Conservation (phyloP, 2,888 invertebrate species). For the Conchocele bisecta region DNA sequence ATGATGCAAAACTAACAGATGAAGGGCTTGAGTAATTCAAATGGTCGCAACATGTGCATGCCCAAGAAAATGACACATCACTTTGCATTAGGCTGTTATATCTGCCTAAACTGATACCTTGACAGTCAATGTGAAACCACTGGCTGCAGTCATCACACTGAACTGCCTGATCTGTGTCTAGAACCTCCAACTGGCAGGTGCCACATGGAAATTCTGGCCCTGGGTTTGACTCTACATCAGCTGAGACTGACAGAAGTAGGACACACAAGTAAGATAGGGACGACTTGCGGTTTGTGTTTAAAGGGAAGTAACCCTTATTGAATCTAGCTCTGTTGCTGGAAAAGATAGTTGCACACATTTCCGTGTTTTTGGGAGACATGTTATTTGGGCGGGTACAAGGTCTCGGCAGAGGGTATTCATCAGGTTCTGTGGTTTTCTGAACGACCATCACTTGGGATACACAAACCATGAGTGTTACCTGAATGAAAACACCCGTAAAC, state of each 20-base stretch:
- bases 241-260: not conserved
- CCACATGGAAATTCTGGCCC: conserved; percentile 5
- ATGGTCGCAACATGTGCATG: not conserved
- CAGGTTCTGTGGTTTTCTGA: too few relatives aligned
- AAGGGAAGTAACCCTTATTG: not conserved
- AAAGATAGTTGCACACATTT: too few relatives aligned
- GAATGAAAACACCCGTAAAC: too few relatives aligned
- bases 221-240: conserved; percentile 2
- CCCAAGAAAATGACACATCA: not conserved
- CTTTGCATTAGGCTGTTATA: not conserved
- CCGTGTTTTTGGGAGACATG: too few relatives aligned
- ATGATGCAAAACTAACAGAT: too few relatives aligned
- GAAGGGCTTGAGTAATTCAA: not conserved
- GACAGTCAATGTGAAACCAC: not conserved
- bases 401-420: too few relatives aligned
- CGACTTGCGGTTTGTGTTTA: not conserved
- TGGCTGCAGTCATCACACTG: not conserved
- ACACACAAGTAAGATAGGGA: not conserved
- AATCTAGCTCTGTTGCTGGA: too few relatives aligned
- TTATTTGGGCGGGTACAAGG: too few relatives aligned
- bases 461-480: too few relatives aligned
- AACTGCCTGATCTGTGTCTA: not conserved
- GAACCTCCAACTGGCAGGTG: not conserved
- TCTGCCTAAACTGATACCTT: not conserved
- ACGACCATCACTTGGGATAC: too few relatives aligned